Base-by-base conservation (phyloP, 2,797 vertebrate genomes). In the Sebastes variabilis region DNA sequence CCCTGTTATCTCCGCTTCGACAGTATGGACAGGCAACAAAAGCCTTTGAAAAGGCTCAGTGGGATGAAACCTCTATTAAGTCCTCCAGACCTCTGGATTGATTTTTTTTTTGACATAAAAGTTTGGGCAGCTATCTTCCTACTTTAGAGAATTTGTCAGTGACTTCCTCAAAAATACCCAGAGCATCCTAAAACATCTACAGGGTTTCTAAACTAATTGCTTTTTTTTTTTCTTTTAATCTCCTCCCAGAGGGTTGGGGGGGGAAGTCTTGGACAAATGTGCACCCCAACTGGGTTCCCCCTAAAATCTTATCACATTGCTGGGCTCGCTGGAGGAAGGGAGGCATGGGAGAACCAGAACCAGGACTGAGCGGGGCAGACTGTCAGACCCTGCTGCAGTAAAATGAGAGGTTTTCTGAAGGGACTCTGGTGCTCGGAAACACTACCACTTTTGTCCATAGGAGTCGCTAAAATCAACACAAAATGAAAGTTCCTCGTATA, bases 71-170 rank as follows among this genome's bases (percentile, higher is more conserved):
- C 79, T 80, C 74, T 38, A 70, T 86, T 86, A 79, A 72, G 66
- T 76, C 76, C 54, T 65, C 20, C 62, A 67, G 64, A 84, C 77
- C 74, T 76, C 59, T 38, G 42, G 54, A 88, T 84, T 71, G 55
- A 83, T 88, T 86, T 84, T 25, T 32, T 74, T 80, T 75, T 83
- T 61, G 20, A 68, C 67, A 75, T 71, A 61, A 81, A 83, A 70
- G 61, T 88, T 79, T 83, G 71, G 25, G 20, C 25, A 60, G 54
- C 18, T 7, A 59, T 68, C n/a, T 36, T 74, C 55, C 9, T 61
- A 81, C 74, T 84, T 67, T 52, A 38, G 7, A 32, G 12, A 49
- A 73, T 32, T 25, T 16, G 46, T 61, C 54, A 66, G 36, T 20
- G 14, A 24, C 27, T 80, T 42, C 10, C 3, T 52, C 2, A 42